A percentile compares a stretch with the other conserved stretches of the same genome.
Conservation (phyloP, 2,797 vertebrate genomes). For the Apodemus agrarius region DNA sequence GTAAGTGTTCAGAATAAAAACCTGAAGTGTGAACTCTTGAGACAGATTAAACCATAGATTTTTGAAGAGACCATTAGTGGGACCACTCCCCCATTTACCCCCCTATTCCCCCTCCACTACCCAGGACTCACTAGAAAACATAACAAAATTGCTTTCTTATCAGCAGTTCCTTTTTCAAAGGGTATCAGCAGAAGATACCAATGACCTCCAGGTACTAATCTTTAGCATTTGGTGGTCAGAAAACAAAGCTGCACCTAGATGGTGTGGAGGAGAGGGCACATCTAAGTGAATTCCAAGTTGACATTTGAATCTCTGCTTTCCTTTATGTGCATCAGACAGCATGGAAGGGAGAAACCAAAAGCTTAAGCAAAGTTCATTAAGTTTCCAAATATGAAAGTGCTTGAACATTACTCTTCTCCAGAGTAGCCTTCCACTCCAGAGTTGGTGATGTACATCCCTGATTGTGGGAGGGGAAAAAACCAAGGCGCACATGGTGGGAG, state of each 20-base stretch:
- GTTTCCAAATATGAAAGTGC: constrained; percentile 19
- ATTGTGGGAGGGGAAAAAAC: background rate
- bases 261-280: background rate
- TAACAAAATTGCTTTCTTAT: constrained; percentile 27
- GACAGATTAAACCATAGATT: constrained; percentile 29
- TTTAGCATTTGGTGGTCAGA: constrained; percentile 26
- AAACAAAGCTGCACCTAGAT: background rate
- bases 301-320: constrained; percentile 47
- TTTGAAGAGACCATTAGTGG: background rate
- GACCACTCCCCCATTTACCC: background rate
- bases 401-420: constrained; percentile 16
- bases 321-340: background rate
- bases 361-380: background rate
- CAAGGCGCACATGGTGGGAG: constrained; percentile 60
- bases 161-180: constrained; percentile 22
- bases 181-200: background rate
- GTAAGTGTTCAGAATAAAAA: constrained; percentile 29
- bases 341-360: constrained; percentile 38
- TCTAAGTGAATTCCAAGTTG: constrained; percentile 26
- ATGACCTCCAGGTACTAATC: constrained; percentile 27
- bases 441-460: constrained; percentile 53
- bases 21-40: background rate
- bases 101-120: background rate
- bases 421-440: background rate
- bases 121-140: background rate